These are phyloP conservation scores for Anhinga rufa DNA, from an alignment of 2,113 vertebrate genomes.

Conservation along the genomic window DNA sequence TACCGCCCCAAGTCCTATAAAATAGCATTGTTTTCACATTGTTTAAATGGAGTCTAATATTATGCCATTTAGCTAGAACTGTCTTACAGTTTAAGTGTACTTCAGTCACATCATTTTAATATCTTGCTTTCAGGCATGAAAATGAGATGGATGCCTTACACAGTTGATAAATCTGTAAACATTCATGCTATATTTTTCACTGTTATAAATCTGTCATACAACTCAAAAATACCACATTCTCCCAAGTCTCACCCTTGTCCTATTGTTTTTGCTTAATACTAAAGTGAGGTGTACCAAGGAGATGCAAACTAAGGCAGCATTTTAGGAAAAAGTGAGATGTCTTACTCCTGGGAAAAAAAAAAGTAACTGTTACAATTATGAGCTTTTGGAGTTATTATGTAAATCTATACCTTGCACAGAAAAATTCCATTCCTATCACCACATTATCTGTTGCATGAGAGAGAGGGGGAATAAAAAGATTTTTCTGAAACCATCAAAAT, in stretches of 20 bases:
- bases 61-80: background rate
- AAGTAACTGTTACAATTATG: background rate
- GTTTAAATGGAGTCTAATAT: background rate
- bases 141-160: background rate
- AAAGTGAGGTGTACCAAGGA: background rate
- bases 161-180: background rate
- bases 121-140: background rate
- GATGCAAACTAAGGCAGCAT: background rate
- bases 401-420: background rate
- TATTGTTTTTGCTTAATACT: background rate
- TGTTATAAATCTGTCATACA: background rate
- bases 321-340: background rate
- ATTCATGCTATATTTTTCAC: background rate
- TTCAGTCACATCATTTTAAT: background rate
- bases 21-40: background rate
- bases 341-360: background rate
- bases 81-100: background rate
- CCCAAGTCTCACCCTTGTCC: background rate
- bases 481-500: background rate
- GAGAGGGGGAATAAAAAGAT: background rate
- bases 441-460: background rate
- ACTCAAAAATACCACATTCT: background rate
- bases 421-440: background rate
- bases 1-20: background rate
- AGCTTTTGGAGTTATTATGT: background rate